Percentiles rank a stretch among this genome's conserved stretches.
Evolutionary conservation across 2,888 invertebrate genomes (phyloP).

Genomic region (Heliconius ethilla): DNA sequence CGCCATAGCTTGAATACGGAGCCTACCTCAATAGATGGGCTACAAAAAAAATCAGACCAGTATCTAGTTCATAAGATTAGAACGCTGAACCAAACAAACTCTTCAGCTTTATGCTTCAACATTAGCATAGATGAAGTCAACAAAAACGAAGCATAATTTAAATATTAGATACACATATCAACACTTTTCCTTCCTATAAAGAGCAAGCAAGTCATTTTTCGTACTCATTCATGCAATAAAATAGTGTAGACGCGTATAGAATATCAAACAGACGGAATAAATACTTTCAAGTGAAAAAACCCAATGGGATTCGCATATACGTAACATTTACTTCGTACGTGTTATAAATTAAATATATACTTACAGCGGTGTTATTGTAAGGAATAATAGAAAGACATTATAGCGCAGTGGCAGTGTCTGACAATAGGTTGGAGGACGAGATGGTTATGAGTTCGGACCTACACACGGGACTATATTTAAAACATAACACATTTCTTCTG

Average conservation of each 20-base stretch:
- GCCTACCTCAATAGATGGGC: no score
- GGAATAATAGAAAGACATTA: background rate
- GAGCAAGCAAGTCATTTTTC: background rate
- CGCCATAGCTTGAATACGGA: no score
- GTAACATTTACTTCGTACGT: conserved; percentile 7
- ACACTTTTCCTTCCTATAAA: conserved; percentile 6
- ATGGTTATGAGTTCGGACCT: no score
- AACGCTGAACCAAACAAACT: no score
- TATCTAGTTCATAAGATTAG: no score
- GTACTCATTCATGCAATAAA: conserved; percentile 16
- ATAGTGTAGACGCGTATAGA: background rate
- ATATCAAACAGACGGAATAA: conserved; percentile 10
- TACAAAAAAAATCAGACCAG: no score
- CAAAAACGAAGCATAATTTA: background rate
- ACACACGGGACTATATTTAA: background rate
- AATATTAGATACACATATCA: background rate
- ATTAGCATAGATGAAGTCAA: no score
- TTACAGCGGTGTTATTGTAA: background rate
- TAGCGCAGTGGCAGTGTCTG: background rate
- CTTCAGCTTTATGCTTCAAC: no score
- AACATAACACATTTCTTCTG: no score
- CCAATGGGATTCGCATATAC: conserved; percentile 20
- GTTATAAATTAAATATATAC: background rate
- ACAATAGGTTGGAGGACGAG: background rate
- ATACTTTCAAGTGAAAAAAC: conserved; percentile 23